Evolutionary conservation across 1,140 invertebrate species (phyloP).

Genomic region (Aradophagus sp.): DNA sequence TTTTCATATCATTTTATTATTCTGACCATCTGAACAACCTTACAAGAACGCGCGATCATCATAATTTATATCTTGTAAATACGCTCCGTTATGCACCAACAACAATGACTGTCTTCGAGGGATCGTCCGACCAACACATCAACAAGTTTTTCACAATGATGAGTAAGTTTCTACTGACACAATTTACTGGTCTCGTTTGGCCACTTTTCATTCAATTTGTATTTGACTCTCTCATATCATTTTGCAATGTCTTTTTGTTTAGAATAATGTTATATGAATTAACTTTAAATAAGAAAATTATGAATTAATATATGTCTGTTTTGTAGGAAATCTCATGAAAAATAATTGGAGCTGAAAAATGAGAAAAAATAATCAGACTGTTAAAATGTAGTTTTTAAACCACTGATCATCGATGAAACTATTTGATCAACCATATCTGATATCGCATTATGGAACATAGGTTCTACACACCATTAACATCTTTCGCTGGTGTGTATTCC

Average conservation of each 20-base stretch:
- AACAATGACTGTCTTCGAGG: slow-evolving; percentile 10
- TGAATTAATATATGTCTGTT: neutral
- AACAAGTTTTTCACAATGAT: slow-evolving; percentile 11
- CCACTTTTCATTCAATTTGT: too few species aligned
- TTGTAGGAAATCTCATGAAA: neutral
- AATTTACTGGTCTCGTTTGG: too few species aligned
- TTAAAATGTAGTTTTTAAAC: slow-evolving; percentile 40
- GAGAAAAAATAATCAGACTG: neutral
- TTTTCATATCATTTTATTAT: slow-evolving; percentile 14
- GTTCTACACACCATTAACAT: slow-evolving; percentile 66
- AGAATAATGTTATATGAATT: too few species aligned
- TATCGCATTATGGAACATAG: slow-evolving; percentile 43
- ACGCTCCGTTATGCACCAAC: slow-evolving; percentile 11
- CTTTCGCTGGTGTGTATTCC: slow-evolving; percentile 65
- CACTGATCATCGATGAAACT: slow-evolving; percentile 11
- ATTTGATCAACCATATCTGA: slow-evolving; percentile 23
- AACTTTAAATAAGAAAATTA: too few species aligned
- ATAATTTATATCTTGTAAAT: slow-evolving; percentile 2
- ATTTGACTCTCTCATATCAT: too few species aligned
- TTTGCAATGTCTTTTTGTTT: too few species aligned
- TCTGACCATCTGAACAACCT: neutral
- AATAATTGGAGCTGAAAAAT: slow-evolving; percentile 33
- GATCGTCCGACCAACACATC: neutral
- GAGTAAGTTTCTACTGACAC: slow-evolving; percentile 11
- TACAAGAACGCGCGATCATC: neutral